Conservation (phyloP, 2,797 vertebrate genomes). For the Pitangus sulphuratus region DNA sequence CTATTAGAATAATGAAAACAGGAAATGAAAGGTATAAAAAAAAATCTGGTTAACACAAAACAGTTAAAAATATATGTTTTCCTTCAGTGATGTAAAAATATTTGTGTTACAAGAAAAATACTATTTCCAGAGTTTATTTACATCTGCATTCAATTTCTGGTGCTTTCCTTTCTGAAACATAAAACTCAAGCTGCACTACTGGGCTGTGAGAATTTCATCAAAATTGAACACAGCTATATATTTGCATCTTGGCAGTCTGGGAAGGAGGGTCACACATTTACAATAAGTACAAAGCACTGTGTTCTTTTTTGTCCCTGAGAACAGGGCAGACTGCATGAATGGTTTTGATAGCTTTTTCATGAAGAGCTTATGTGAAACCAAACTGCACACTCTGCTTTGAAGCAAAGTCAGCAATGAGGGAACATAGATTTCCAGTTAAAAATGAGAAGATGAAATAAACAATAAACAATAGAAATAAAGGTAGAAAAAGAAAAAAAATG, state of each 20-base stretch:
- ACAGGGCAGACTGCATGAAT: neutral
- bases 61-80: neutral
- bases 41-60: neutral
- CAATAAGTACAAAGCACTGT: neutral
- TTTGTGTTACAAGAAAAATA: neutral
- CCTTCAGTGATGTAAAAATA: neutral
- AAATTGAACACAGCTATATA: neutral
- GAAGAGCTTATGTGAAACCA: neutral
- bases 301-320: neutral
- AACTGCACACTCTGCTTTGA: neutral
- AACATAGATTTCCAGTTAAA: neutral
- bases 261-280: neutral
- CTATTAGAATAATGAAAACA: neutral
- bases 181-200: neutral
- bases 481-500: neutral
- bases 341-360: neutral
- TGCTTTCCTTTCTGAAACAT: neutral
- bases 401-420: neutral
- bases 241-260: slow-evolving; percentile 2
- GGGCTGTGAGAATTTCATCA: neutral
- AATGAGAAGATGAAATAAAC: slow-evolving; percentile 35
- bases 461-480: slow-evolving; percentile 33
- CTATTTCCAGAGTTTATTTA: slow-evolving; percentile 7
- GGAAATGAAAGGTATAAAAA: neutral
- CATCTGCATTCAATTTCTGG: neutral